Evolutionary conservation across 2,888 invertebrate species (phyloP).

Genomic region (Nomada lathburiana): DNA sequence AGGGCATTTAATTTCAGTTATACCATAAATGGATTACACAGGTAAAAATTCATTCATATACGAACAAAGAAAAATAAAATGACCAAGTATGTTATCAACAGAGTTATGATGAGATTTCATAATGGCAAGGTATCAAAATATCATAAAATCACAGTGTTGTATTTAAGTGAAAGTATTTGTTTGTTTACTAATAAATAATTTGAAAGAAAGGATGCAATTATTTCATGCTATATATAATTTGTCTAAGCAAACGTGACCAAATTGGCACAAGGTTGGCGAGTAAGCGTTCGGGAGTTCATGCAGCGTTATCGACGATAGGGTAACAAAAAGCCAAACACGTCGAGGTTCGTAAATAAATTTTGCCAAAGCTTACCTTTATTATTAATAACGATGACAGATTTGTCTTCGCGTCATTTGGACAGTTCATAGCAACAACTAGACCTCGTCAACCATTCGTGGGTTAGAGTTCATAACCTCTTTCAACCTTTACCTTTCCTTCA

Average conservation of each 20-base stretch:
- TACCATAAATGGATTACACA: background rate
- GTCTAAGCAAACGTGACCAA: conserved; percentile 50
- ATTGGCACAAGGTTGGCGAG: conserved; percentile 56
- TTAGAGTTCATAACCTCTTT: conserved; percentile 81
- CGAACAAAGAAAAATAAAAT: background rate
- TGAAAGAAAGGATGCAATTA: background rate
- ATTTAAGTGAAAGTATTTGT: background rate
- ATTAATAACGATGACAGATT: conserved; percentile 64
- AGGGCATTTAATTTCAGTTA: no score
- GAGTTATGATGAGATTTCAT: conserved; percentile 13
- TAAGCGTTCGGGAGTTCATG: conserved; percentile 44
- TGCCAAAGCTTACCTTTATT: conserved; percentile 69
- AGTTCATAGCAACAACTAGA: conserved; percentile 73
- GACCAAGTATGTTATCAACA: conserved; percentile 31
- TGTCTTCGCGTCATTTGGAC: conserved; percentile 70
- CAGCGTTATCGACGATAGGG: conserved; percentile 51
- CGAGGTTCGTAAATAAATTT: conserved; percentile 29
- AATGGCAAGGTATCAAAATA: conserved; percentile 31
- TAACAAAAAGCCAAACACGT: conserved; percentile 19
- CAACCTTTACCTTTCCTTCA: conserved; percentile 78
- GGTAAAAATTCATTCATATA: background rate
- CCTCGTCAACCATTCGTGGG: conserved; percentile 73
- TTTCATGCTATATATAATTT: conserved; percentile 30
- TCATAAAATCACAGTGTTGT: background rate
- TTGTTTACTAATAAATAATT: conserved; percentile 16